phyloP scores from a whole-genome alignment of 2,797 vertebrate genomes.

The Hoplostethus mediterraneus region DNA sequence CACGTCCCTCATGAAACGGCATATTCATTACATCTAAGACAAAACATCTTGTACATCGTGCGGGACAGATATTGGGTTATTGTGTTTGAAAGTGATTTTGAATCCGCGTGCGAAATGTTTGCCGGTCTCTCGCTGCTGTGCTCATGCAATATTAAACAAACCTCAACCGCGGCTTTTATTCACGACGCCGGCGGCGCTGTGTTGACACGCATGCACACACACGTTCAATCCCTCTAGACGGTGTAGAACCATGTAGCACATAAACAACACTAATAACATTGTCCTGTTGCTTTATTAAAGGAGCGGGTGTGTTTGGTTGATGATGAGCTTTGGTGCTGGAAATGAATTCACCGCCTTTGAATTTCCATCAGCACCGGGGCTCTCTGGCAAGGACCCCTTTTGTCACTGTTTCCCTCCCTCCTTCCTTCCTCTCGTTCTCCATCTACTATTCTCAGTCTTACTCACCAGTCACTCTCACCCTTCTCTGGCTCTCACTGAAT shows the following conservation, averaged over 20 bases:
- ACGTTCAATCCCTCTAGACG: background rate
- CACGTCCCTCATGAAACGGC: constrained; percentile 46
- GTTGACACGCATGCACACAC: background rate
- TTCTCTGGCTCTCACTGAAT: constrained; percentile 2
- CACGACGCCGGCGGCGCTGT: constrained; percentile 15
- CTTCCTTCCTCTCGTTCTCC: constrained; percentile 11
- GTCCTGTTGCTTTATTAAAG: constrained; percentile 28
- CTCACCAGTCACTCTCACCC: constrained; percentile 12
- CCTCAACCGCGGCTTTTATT: constrained; percentile 40
- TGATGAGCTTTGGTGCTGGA: constrained; percentile 9
- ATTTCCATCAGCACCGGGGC: constrained; percentile 51
- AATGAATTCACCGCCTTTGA: constrained; percentile 61
- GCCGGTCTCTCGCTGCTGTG: background rate
- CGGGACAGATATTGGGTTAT: constrained; percentile 20
- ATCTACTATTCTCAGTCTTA: background rate
- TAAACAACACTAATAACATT: constrained; percentile 30
- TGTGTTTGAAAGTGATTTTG: constrained; percentile 15
- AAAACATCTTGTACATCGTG: constrained; percentile 19
- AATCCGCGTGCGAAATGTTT: constrained; percentile 45
- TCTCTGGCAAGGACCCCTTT: constrained; percentile 28
- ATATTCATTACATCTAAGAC: constrained; percentile 44
- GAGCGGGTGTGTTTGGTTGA: background rate
- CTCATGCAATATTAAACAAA: constrained; percentile 63
- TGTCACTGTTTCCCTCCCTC: background rate
- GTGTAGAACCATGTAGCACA: constrained; percentile 6